Percentiles rank a stretch among this genome's conserved stretches.
These are phyloP conservation scores for Ia io DNA, from an alignment of 2,113 vertebrate genomes.

Conservation along the genomic window DNA sequence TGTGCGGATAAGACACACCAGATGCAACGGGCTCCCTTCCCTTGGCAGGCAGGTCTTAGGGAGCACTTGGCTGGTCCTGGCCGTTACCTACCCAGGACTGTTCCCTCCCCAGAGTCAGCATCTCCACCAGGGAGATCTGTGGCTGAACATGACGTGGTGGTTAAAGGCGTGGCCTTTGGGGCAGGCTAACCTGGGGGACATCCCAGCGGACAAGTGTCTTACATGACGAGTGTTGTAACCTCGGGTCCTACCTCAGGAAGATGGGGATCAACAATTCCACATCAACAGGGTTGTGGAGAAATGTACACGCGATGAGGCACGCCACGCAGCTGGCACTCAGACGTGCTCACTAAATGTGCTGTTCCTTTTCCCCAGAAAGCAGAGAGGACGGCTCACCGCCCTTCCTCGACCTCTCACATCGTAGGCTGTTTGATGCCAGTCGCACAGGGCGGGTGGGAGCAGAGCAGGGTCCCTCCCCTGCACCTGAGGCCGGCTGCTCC, in stretches of 20 bases:
- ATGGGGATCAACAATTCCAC: neutral
- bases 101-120: neutral
- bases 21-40: neutral
- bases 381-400: neutral
- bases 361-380: conserved; percentile 31
- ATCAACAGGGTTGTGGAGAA: rapidly evolving
- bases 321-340: neutral
- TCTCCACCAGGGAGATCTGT: neutral
- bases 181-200: neutral
- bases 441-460: neutral
- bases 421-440: neutral
- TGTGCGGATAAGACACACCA: rapidly evolving
- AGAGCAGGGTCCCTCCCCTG: neutral
- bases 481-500: neutral
- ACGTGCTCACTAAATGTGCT: neutral
- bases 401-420: neutral
- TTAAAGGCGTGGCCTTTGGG: neutral
- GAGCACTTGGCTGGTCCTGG: neutral
- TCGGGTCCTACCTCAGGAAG: neutral
- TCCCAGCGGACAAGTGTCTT: neutral
- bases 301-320: rapidly evolving
- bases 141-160: no score
- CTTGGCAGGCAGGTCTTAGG: neutral
- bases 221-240: rapidly evolving
- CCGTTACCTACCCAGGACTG: rapidly evolving